phyloP scores from a whole-genome alignment of 2,888 invertebrate species.

The Erebia epiphron region DNA sequence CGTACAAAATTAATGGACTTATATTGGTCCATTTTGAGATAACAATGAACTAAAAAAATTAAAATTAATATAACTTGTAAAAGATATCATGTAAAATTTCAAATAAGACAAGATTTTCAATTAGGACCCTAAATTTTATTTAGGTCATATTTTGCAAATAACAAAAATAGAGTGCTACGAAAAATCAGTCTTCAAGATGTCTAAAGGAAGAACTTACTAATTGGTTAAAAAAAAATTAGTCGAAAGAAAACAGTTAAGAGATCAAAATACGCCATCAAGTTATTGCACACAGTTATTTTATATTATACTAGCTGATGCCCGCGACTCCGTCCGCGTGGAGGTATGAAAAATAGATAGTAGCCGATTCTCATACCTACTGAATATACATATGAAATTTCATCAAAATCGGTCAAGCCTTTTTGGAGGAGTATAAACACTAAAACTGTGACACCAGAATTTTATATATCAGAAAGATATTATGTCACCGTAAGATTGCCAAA shows the following conservation, averaged over 20 bases:
- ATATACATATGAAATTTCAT: too few relatives aligned
- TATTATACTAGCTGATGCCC: too few relatives aligned
- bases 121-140: background rate
- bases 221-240: slow-evolving; percentile 20
- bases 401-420: too few relatives aligned
- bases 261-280: slow-evolving; percentile 15
- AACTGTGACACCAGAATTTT: too few relatives aligned
- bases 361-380: too few relatives aligned
- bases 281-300: slow-evolving; percentile 20
- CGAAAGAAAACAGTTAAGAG: background rate
- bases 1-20: background rate
- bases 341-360: too few relatives aligned
- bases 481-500: too few relatives aligned
- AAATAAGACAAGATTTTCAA: background rate
- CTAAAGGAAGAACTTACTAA: slow-evolving; percentile 51
- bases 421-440: too few relatives aligned
- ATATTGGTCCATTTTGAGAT: background rate
- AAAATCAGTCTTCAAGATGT: slow-evolving; percentile 54
- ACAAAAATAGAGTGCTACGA: slow-evolving; percentile 21
- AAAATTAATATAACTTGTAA: background rate
- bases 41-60: background rate
- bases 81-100: background rate
- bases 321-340: too few relatives aligned
- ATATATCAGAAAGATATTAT: too few relatives aligned
- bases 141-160: slow-evolving; percentile 5